A percentile compares a stretch with the other conserved stretches of the same genome.
Conservation (phyloP, 2,888 invertebrate species). For the Eilema depressum region DNA sequence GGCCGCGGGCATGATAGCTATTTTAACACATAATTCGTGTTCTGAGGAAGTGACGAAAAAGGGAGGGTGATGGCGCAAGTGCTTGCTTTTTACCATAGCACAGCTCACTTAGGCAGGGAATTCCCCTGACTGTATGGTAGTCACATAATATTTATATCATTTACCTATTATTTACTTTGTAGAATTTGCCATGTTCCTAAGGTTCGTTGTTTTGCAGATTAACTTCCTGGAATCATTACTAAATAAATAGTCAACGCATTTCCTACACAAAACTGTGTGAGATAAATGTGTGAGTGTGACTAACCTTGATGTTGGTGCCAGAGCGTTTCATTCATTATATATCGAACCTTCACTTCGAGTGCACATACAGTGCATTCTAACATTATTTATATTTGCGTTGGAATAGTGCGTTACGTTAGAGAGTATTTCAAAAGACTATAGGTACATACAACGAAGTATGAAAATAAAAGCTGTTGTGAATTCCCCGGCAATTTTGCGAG, state of each 20-base stretch:
- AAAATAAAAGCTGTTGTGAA: slow-evolving; percentile 47
- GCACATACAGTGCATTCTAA: slow-evolving; percentile 6
- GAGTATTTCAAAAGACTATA: not conserved
- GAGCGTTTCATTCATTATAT: slow-evolving; percentile 42
- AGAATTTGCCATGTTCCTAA: slow-evolving; percentile 1
- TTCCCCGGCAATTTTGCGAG: slow-evolving; percentile 35
- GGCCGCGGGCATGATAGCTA: no score
- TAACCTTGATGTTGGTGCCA: slow-evolving; percentile 12
- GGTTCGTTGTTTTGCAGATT: slow-evolving; percentile 31
- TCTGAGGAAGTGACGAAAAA: not conserved
- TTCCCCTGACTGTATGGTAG: not conserved
- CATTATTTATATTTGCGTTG: slow-evolving; percentile 27
- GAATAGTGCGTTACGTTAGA: slow-evolving; percentile 16
- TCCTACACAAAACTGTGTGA: slow-evolving; percentile 32
- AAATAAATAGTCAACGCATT: slow-evolving; percentile 24
- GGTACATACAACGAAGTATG: slow-evolving; percentile 18
- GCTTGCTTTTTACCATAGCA: not conserved
- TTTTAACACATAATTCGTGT: not conserved
- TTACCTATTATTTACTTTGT: not conserved
- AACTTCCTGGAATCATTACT: slow-evolving; percentile 35
- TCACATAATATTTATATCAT: not conserved
- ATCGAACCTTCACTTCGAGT: slow-evolving; percentile 36
- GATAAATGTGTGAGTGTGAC: slow-evolving; percentile 5
- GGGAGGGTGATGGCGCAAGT: not conserved
- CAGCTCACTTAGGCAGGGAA: not conserved